Evolutionary conservation across 2,888 invertebrate species (phyloP).

Genomic region (Cephus runcator): DNA sequence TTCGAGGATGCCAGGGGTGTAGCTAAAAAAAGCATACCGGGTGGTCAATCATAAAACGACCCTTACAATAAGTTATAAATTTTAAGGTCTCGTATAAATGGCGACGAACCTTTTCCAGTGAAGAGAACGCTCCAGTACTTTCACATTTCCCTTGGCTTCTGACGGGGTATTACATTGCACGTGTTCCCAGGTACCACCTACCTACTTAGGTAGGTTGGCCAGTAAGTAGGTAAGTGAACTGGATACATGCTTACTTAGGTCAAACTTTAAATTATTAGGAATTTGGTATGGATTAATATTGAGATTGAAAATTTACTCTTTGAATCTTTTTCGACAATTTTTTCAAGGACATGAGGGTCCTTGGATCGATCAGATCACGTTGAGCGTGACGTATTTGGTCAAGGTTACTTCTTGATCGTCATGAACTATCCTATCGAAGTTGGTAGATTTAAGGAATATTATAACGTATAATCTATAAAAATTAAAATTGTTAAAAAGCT

Average conservation of each 20-base stretch:
- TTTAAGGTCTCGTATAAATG: neutral
- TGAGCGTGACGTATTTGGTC: neutral
- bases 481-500: neutral
- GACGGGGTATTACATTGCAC: neutral
- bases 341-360: neutral
- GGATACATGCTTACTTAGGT: neutral
- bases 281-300: neutral
- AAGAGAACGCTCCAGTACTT: neutral
- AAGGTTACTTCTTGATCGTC: neutral
- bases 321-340: neutral
- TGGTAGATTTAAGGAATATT: neutral
- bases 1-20: constrained; percentile 8
- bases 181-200: neutral
- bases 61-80: neutral
- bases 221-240: neutral
- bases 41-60: neutral
- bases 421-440: neutral
- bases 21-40: neutral
- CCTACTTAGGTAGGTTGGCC: neutral
- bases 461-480: neutral
- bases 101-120: neutral
- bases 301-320: neutral
- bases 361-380: neutral
- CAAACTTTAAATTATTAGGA: neutral
- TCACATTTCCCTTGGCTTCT: neutral